Percentiles rank a stretch among this genome's conserved stretches.
phyloP scores from a whole-genome alignment of 2,113 vertebrate genomes.

The Pelvicachromis taeniatus region DNA sequence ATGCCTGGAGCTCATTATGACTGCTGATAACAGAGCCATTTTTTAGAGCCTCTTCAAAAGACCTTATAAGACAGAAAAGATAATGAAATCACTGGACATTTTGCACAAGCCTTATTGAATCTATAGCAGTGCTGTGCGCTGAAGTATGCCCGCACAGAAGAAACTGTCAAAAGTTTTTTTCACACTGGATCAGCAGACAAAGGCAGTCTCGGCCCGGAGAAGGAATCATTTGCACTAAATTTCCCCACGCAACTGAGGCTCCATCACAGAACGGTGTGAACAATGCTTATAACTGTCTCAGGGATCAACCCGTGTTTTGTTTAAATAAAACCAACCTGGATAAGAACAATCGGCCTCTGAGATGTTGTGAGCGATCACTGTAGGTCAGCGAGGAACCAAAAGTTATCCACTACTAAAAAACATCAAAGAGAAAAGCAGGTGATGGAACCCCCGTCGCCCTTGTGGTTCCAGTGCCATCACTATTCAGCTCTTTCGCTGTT shows the following conservation, averaged over 20 bases:
- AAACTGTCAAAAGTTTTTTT: background rate
- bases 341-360: background rate
- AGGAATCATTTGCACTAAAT: constrained; percentile 2
- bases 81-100: background rate
- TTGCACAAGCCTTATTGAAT: constrained; percentile 2
- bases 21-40: constrained; percentile 4
- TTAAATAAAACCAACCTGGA: background rate
- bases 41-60: background rate
- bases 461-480: constrained; percentile 8
- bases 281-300: background rate
- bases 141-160: background rate
- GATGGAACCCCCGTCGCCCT: constrained; percentile 50
- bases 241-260: background rate
- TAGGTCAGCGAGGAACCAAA: background rate
- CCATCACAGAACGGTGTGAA: background rate
- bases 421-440: constrained; percentile 44
- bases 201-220: background rate
- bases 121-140: background rate
- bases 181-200: background rate
- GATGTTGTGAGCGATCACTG: background rate
- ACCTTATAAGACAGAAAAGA: constrained; percentile 4
- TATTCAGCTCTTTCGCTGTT: constrained; percentile 34
- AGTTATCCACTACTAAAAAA: constrained; percentile 3
- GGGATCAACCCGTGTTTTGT: background rate
- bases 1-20: background rate